Evolutionary conservation across 2,113 vertebrate species (phyloP).

Genomic region (Cebus imitator): DNA sequence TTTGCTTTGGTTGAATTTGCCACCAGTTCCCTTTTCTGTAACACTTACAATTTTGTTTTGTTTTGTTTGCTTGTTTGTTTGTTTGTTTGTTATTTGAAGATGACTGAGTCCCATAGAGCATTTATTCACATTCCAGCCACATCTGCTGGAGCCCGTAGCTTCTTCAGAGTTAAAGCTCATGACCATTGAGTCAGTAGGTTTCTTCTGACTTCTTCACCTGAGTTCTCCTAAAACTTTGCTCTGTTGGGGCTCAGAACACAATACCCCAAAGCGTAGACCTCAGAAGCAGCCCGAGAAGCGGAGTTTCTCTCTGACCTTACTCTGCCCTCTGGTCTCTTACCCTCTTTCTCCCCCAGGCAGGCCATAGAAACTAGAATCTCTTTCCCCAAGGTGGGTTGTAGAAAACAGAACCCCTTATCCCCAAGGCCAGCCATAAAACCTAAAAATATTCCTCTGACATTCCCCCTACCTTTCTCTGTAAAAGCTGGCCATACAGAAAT

Average conservation of each 20-base stretch:
- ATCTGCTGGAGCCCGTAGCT: background rate
- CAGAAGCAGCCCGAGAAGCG: background rate
- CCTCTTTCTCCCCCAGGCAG: background rate
- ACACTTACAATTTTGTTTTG: background rate
- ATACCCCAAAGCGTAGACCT: background rate
- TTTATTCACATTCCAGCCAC: background rate
- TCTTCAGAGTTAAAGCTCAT: background rate
- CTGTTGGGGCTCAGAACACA: background rate
- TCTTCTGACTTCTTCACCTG: background rate
- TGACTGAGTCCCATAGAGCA: background rate
- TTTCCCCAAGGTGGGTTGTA: background rate
- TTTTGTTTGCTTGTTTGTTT: background rate
- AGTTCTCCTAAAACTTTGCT: slow-evolving; percentile 7
- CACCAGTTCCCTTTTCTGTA: background rate
- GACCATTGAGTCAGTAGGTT: background rate
- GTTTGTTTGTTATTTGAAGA: slow-evolving; percentile 8
- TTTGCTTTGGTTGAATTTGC: background rate
- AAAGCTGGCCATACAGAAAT: background rate
- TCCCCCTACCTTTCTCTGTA: background rate
- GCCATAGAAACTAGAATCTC: background rate
- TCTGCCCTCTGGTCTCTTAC: background rate
- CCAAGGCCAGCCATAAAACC: background rate
- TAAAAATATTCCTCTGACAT: background rate
- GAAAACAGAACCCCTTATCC: background rate
- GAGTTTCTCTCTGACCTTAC: background rate